Evolutionary conservation across 37 sponge, comb jelly and placozoan species (phyloP).

Genomic region (Geodia barretti): DNA sequence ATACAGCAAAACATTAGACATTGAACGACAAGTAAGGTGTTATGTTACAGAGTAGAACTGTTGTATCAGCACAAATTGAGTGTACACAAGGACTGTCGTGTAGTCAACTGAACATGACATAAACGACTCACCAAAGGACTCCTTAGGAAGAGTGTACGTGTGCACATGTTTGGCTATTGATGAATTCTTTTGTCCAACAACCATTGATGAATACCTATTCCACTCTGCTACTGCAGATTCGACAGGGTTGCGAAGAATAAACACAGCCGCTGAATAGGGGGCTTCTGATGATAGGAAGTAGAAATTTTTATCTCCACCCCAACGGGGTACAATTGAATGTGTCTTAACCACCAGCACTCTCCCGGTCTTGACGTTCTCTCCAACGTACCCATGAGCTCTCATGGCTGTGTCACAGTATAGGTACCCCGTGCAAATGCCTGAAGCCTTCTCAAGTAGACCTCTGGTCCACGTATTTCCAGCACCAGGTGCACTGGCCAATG

Average conservation of each 20-base stretch:
- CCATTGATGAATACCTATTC: too few species aligned
- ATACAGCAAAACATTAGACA: too few species aligned
- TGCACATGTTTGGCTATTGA: too few species aligned
- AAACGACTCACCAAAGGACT: constrained; percentile 26
- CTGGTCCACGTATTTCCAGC: constrained; percentile 69
- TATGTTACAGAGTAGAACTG: too few species aligned
- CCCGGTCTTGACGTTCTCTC: constrained; percentile 29
- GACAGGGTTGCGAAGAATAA: constrained; percentile 51
- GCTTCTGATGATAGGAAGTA: neutral
- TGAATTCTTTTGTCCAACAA: too few species aligned
- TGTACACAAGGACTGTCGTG: too few species aligned
- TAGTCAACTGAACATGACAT: neutral
- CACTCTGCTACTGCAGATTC: constrained; percentile 53
- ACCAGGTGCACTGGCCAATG: constrained; percentile 51
- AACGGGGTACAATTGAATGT: constrained; percentile 17
- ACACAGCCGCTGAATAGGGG: constrained; percentile 37
- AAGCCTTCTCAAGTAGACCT: constrained; percentile 37
- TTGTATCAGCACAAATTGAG: too few species aligned
- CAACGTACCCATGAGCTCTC: constrained; percentile 35
- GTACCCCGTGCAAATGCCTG: constrained; percentile 52
- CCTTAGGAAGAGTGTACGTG: neutral
- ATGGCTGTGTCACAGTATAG: constrained; percentile 48
- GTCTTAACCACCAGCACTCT: constrained; percentile 55
- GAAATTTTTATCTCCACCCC: constrained; percentile 3
- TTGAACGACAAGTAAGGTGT: too few species aligned